phyloP scores from a whole-genome alignment of 2,888 invertebrate genomes.

The Cetonia aurata region DNA sequence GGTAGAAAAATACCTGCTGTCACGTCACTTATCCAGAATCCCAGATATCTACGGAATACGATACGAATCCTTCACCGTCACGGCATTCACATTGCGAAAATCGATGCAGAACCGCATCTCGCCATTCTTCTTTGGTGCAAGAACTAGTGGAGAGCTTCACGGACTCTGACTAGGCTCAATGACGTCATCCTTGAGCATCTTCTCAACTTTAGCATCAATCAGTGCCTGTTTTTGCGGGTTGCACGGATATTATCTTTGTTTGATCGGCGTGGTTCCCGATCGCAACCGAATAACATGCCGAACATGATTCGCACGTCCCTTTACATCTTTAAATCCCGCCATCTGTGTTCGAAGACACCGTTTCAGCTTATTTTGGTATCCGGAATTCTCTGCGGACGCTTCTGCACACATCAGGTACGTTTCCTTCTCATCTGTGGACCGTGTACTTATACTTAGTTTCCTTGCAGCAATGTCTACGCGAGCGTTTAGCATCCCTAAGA shows the following conservation, averaged over 20 bases:
- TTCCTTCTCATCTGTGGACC: too few species aligned
- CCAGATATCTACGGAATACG: not conserved
- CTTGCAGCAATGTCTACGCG: too few species aligned
- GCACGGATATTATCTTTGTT: not conserved
- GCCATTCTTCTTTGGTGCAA: not conserved
- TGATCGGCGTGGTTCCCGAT: too few species aligned
- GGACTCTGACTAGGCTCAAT: slow-evolving; percentile 3
- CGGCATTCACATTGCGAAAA: too few species aligned
- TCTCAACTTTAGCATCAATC: not conserved
- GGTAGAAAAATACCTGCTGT: slow-evolving; percentile 47
- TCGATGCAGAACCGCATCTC: too few species aligned
- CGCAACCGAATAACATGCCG: not conserved
- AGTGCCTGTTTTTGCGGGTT: slow-evolving; percentile 1
- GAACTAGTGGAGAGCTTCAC: not conserved
- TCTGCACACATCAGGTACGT: too few species aligned
- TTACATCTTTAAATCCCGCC: not conserved
- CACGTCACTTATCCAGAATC: not conserved
- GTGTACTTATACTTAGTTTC: too few species aligned
- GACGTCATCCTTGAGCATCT: slow-evolving; percentile 1
- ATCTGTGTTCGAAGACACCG: not conserved
- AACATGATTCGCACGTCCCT: not conserved
- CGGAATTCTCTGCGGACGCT: too few species aligned
- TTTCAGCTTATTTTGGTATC: too few species aligned
- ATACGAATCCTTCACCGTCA: too few species aligned
- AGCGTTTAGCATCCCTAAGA: too few species aligned